Percentiles rank a stretch among this genome's conserved stretches.
Conservation (phyloP, 2,113 vertebrate species). For the Muntiacus reevesi region DNA sequence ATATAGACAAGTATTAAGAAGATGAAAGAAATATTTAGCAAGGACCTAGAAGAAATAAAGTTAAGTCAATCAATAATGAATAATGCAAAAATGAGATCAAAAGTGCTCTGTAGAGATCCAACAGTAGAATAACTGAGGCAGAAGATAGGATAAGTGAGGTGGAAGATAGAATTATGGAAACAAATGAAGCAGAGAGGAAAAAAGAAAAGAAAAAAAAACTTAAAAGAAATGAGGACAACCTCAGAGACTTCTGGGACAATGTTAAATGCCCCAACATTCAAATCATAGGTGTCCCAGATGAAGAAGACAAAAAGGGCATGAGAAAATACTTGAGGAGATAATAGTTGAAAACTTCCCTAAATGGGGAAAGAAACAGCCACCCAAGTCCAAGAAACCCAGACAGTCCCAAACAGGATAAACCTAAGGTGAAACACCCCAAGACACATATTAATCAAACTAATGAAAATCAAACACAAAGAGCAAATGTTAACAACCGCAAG, state of each 20-base stretch:
- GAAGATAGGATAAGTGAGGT: not conserved
- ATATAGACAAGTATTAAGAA: not conserved
- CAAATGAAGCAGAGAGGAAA: not conserved
- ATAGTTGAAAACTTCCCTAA: not conserved
- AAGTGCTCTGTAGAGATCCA: not conserved
- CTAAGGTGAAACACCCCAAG: fast-evolving
- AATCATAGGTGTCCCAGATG: not conserved
- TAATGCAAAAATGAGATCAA: not conserved
- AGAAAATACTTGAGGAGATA: not conserved
- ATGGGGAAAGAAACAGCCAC: not conserved
- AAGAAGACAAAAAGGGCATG: not conserved
- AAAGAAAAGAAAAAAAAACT: not conserved
- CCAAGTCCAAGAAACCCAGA: not conserved
- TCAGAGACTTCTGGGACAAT: not conserved
- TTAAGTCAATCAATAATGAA: not conserved
- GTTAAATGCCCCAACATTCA: not conserved
- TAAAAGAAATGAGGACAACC: not conserved
- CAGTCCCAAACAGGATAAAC: not conserved
- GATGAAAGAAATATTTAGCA: not conserved
- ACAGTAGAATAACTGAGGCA: not conserved
- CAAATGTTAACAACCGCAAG: not conserved
- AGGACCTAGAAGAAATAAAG: not conserved
- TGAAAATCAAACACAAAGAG: not conserved
- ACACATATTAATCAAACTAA: not conserved
- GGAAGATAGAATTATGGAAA: not conserved